Evolutionary conservation across 2,797 vertebrate species (phyloP).

Genomic region (Artibeus lituratus): DNA sequence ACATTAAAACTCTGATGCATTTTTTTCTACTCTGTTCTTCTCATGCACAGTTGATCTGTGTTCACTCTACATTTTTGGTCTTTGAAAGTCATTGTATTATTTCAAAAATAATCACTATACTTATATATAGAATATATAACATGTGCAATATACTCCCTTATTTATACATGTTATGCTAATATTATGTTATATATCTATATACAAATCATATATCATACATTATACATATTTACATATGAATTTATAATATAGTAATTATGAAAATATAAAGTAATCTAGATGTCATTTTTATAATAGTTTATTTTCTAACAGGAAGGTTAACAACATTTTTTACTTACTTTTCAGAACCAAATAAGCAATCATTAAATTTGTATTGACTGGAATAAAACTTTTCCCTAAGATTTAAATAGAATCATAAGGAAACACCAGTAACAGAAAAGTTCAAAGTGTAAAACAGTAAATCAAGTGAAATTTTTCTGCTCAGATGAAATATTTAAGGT

Average conservation of each 20-base stretch:
- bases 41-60: neutral
- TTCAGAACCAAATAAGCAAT: neutral
- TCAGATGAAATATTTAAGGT: neutral
- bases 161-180: neutral
- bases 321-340: neutral
- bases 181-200: neutral
- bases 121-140: neutral
- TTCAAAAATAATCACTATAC: neutral
- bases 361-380: neutral
- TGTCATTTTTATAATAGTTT: neutral
- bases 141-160: neutral
- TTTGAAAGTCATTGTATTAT: neutral
- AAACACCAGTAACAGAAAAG: neutral
- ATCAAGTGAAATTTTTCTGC: neutral
- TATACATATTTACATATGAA: neutral
- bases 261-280: neutral
- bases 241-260: neutral
- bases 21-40: neutral
- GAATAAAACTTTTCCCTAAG: neutral
- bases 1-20: neutral
- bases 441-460: neutral
- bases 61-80: neutral
- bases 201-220: neutral
- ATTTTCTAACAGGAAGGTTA: neutral
- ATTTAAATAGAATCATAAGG: neutral